Conservation (phyloP, 2,888 invertebrate species). For the Onchidella celtica region DNA sequence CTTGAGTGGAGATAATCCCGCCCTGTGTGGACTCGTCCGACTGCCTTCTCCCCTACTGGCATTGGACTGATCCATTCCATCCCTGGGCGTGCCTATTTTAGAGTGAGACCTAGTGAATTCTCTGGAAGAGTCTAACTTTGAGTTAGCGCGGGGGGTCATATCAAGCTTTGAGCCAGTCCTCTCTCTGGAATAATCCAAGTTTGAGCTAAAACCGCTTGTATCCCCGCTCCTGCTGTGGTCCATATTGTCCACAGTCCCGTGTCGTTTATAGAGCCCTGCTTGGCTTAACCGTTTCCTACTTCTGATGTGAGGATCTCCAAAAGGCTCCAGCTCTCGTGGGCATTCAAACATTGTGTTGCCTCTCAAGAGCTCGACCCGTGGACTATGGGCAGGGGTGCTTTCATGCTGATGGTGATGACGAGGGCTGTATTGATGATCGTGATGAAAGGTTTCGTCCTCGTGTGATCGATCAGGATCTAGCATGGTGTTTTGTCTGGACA, state of each 20-base stretch:
- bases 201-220: not conserved
- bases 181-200: not conserved
- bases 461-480: not conserved
- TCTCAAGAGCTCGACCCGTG: not conserved
- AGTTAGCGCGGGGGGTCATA: not conserved
- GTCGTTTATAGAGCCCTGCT: not conserved
- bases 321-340: conserved; percentile 28
- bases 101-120: not conserved
- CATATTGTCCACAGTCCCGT: conserved; percentile 7
- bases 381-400: not conserved
- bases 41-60: not conserved
- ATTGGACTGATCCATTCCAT: not conserved
- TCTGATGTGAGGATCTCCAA: conserved; percentile 1
- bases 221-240: not conserved
- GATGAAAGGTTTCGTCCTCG: not conserved
- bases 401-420: not conserved
- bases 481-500: conserved; percentile 7
- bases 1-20: not conserved
- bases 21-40: not conserved
- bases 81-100: not conserved
- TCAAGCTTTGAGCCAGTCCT: not conserved
- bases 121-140: not conserved
- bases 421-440: not conserved
- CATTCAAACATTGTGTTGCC: conserved; percentile 24
- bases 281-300: not conserved